Evolutionary conservation across 2,113 vertebrate genomes (phyloP).

Genomic region (Cottus gobio): DNA sequence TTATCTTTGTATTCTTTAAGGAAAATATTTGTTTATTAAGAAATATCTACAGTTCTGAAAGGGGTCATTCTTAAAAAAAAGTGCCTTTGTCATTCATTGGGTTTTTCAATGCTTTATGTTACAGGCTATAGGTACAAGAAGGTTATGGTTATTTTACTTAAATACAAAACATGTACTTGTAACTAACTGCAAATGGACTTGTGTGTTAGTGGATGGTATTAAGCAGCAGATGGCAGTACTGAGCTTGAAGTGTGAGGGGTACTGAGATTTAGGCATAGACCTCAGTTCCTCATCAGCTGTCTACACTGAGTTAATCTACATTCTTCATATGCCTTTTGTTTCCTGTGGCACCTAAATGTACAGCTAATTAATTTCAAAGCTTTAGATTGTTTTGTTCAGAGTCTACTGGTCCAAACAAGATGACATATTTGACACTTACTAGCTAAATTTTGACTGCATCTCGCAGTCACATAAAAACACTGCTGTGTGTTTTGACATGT

Average conservation of each 20-base stretch:
- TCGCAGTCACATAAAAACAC: background rate
- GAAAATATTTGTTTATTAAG: background rate
- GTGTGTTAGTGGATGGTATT: background rate
- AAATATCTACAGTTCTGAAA: background rate
- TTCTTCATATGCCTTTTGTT: background rate
- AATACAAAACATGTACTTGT: background rate
- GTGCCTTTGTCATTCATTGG: background rate
- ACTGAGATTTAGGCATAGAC: background rate
- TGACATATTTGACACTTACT: background rate
- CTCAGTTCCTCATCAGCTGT: background rate
- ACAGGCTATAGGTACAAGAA: background rate
- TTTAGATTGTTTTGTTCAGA: background rate
- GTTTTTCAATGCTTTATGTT: background rate
- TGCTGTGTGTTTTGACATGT: background rate
- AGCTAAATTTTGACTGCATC: background rate
- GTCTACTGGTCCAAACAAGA: background rate
- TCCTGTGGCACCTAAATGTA: background rate
- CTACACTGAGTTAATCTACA: background rate
- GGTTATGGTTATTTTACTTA: background rate
- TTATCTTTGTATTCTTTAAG: no score
- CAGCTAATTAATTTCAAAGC: background rate
- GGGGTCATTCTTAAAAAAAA: background rate
- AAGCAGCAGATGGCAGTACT: constrained; percentile 43
- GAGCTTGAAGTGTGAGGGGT: background rate
- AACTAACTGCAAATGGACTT: background rate